Base-by-base conservation (phyloP, 2,888 invertebrate species). In the Dioctria linearis region DNA sequence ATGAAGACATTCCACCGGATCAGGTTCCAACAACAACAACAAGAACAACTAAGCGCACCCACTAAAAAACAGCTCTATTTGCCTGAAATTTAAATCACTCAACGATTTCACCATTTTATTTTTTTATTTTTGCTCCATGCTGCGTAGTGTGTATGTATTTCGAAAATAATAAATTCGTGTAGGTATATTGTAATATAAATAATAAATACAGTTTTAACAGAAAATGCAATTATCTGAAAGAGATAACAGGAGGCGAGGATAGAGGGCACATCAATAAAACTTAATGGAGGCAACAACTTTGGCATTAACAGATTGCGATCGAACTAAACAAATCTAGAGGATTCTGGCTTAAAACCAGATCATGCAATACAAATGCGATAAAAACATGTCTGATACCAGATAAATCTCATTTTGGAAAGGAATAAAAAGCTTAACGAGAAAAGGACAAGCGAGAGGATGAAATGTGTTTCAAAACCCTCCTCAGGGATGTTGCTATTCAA, bases 351-450 rank as follows among this genome's bases (percentile, higher is more conserved):
- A 46, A n/a, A n/a, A 46, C 49, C 49, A 46, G 67, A 46, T 67
- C 67, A 13, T 46, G 25, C 67, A 46, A 67, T 46, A 46, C 67
- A 67, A 67, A 67, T 6, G 67, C 43, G 46, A 25, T 67, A 67
- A 67, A 67, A 67, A 46, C 13, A 46, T 67, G 66, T 67, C 49
- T 43, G 67, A 67, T 67, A 67, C 13, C 8, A 67, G 67, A 67
- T 67, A 67, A 67, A 67, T 67, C 67, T 67, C 25, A 67, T 67
- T 67, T 67, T 67, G 49, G 49, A 46, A 25, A 46, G 43, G 67
- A 13, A 67, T 46, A 67, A 67, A 67, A 46, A 67, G 67, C 67
- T 67, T 67, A 67, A 25, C 46, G 46, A 49, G 46, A 46, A 25
- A 9, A 3, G 46, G 67, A 67, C 49, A 46, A 46, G 49, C 49